Evolutionary conservation across 1,140 invertebrate species (phyloP).

Genomic region (fruit fly (Drosophila melanogaster)): Release_6_plus_ISO1_MT NT_033779.5:5502501-5503000

Average conservation of each 20-base stretch:
- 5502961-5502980: conserved; percentile 62
- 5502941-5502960: conserved; percentile 76
- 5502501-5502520: neutral
- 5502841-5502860: conserved; percentile 25
- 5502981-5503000: conserved; percentile 43
- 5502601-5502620: neutral
- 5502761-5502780: conserved; percentile 30
- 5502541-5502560: neutral
- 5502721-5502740: conserved; percentile 19
- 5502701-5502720: too few species aligned
- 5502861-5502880: conserved; percentile 61
- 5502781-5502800: conserved; percentile 37
- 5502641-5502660: neutral
- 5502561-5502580: neutral
- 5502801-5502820: conserved; percentile 77
- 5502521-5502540: neutral
- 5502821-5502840: conserved; percentile 45
- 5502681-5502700: too few species aligned
- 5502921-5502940: conserved; percentile 81
- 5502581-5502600: neutral
- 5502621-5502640: neutral
- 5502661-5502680: too few species aligned
- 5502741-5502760: conserved; percentile 6
- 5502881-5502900: conserved; percentile 80
- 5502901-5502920: conserved; percentile 80